Conservation (phyloP, 2,797 vertebrate genomes). For the Coregonus sp. region DNA sequence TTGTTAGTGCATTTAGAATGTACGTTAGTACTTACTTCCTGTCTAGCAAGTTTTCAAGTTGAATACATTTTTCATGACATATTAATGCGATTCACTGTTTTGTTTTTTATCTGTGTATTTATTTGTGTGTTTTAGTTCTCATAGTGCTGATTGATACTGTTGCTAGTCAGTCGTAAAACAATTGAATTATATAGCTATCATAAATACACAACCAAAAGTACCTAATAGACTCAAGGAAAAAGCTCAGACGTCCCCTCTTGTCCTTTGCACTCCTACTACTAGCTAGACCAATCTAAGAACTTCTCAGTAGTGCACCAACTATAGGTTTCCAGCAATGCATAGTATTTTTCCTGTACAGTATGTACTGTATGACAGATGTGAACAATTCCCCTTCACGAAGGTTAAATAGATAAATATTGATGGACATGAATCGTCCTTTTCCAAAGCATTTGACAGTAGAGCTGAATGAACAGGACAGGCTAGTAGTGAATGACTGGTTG, state of each 20-base stretch:
- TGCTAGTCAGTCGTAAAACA: neutral
- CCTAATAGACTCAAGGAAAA: neutral
- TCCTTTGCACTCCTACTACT: neutral
- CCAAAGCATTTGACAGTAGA: neutral
- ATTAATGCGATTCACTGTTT: neutral
- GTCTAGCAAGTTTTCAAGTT: neutral
- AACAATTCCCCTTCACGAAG: neutral
- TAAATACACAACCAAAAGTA: neutral
- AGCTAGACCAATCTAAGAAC: neutral
- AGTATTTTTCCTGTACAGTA: neutral
- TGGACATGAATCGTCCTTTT: neutral
- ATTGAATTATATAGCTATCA: neutral
- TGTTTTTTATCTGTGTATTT: neutral
- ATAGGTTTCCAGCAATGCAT: neutral
- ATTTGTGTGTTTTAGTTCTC: neutral
- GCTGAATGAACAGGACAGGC: conserved; percentile 42
- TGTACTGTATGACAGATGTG: neutral
- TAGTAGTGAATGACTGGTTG: conserved; percentile 56
- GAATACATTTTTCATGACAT: neutral
- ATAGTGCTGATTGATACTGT: neutral
- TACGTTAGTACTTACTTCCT: neutral
- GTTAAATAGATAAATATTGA: neutral
- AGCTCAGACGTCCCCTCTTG: neutral
- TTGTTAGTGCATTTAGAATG: neutral
- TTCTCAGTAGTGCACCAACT: neutral